phyloP scores from a whole-genome alignment of 1,140 invertebrate species.

The Antheraea pernyi region DNA sequence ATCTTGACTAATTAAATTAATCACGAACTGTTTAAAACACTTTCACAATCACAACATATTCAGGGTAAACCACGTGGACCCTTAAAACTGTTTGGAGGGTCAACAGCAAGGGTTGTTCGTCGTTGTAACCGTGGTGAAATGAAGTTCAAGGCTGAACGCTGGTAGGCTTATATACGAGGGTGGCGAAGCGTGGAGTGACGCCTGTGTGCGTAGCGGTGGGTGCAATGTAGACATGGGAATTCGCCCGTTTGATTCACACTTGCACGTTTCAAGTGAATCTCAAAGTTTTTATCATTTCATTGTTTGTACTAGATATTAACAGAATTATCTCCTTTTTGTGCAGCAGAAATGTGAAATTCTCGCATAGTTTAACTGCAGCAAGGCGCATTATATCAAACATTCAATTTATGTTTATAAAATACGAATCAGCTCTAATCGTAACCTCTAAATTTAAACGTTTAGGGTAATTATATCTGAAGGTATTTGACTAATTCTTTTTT shows the following conservation, averaged over 20 bases:
- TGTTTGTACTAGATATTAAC: background rate
- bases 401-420: too few relatives aligned
- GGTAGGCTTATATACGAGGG: slow-evolving; percentile 70
- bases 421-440: too few relatives aligned
- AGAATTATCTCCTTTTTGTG: background rate
- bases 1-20: slow-evolving; percentile 31
- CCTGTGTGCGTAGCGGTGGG: slow-evolving; percentile 45
- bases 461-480: too few relatives aligned
- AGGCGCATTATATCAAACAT: too few relatives aligned
- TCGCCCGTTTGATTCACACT: slow-evolving; percentile 40
- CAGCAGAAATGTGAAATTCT: too few relatives aligned
- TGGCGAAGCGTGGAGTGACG: slow-evolving; percentile 55
- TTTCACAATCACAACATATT: slow-evolving; percentile 30
- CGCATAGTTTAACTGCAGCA: too few relatives aligned
- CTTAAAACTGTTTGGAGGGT: background rate
- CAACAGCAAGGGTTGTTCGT: slow-evolving; percentile 34
- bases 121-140: slow-evolving; percentile 47
- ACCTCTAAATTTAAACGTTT: too few relatives aligned
- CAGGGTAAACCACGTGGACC: background rate
- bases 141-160: slow-evolving; percentile 70
- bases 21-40: slow-evolving; percentile 35
- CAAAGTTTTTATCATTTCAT: slow-evolving; percentile 14
- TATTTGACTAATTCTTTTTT: too few relatives aligned
- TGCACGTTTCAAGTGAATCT: slow-evolving; percentile 24
- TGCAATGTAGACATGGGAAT: slow-evolving; percentile 31